Conservation (phyloP, 2,113 vertebrate genomes). For the Anguilla rostrata region DNA sequence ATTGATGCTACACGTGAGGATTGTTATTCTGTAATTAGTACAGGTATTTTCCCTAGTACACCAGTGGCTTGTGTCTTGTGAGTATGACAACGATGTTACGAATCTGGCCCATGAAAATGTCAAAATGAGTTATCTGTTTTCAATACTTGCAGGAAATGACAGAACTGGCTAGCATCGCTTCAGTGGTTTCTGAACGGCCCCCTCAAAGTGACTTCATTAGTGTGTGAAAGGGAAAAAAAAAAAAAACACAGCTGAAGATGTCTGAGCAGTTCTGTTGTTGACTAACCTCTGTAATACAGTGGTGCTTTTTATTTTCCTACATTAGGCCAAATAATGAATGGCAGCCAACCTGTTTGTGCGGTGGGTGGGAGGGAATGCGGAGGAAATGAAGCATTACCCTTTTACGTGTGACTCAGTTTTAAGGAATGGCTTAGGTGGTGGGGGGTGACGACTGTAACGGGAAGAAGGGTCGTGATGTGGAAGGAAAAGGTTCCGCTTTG, state of each 20-base stretch:
- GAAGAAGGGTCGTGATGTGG: not conserved
- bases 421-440: slow-evolving; percentile 31
- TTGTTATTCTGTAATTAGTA: too few species aligned
- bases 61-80: too few species aligned
- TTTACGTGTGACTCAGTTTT: slow-evolving; percentile 17
- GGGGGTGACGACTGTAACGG: not conserved
- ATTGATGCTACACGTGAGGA: too few species aligned
- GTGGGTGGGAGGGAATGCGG: not conserved
- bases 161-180: not conserved
- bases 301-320: not conserved
- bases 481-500: not conserved
- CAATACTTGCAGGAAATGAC: not conserved
- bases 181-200: not conserved
- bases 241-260: not conserved
- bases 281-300: too few species aligned
- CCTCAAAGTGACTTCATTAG: not conserved
- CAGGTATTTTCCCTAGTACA: too few species aligned
- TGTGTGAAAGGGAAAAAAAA: not conserved
- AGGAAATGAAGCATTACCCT: slow-evolving; percentile 34
- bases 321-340: too few species aligned
- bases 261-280: not conserved
- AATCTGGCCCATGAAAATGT: not conserved
- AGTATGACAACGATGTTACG: too few species aligned
- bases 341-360: not conserved
- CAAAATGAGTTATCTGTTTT: not conserved